These are phyloP conservation scores for Rhagoletis pomonella DNA, from an alignment of 1,140 invertebrate genomes.

Conservation along the genomic window DNA sequence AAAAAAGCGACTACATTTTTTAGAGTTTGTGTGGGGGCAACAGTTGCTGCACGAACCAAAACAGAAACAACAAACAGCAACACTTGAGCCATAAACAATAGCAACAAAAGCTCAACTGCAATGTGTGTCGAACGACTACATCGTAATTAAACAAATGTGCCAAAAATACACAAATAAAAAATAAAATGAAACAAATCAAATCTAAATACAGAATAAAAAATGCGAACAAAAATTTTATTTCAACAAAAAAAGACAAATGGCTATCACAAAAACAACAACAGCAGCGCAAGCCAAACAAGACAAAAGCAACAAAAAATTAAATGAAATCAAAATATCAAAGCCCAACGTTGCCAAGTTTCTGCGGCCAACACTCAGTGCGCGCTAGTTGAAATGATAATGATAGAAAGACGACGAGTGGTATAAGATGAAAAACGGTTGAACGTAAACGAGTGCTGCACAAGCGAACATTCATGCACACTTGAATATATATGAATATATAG, in stretches of 20 bases:
- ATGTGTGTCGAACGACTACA: slow-evolving; percentile 40
- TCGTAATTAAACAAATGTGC: slow-evolving; percentile 36
- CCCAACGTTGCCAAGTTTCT: slow-evolving; percentile 66
- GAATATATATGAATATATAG: background rate
- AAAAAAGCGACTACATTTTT: background rate
- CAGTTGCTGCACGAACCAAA: background rate
- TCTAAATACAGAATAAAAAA: slow-evolving; percentile 53
- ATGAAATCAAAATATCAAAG: slow-evolving; percentile 54
- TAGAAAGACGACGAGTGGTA: background rate
- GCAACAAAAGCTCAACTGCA: background rate
- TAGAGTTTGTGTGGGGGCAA: slow-evolving; percentile 38
- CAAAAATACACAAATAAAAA: background rate
- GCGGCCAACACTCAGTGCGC: background rate
- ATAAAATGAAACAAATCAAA: background rate
- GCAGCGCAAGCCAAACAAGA: slow-evolving; percentile 19
- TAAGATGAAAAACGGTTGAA: background rate
- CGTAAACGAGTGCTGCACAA: background rate
- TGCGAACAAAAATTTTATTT: slow-evolving; percentile 31
- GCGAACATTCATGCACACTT: background rate
- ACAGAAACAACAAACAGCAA: background rate
- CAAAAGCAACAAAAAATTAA: slow-evolving; percentile 12
- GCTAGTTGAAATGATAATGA: slow-evolving; percentile 19
- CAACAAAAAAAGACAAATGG: slow-evolving; percentile 40
- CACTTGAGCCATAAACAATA: background rate
- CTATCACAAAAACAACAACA: background rate